phyloP scores from a whole-genome alignment of 2,888 invertebrate species.

The Elaeidobius kamerunicus region DNA sequence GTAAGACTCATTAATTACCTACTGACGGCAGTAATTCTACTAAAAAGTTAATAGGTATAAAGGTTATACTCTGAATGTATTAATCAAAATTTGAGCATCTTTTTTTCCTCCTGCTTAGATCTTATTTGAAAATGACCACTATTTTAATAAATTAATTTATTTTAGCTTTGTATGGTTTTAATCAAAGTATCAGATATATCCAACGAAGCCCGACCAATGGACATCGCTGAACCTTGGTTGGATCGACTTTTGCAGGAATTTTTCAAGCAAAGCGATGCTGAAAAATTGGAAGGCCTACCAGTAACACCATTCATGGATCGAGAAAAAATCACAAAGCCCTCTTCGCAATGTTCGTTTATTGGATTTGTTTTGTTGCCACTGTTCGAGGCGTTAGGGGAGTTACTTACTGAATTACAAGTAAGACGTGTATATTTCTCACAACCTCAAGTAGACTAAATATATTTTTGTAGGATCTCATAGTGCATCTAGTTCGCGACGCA shows the following conservation, averaged over 20 bases:
- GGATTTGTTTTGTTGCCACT: conserved; percentile 76
- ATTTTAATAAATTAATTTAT: conserved; percentile 9
- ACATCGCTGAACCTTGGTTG: conserved; percentile 80
- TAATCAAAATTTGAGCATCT: too few relatives aligned
- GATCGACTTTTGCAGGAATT: conserved; percentile 72
- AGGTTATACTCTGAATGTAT: too few relatives aligned
- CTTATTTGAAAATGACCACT: not conserved
- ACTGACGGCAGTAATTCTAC: too few relatives aligned
- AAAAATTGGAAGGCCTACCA: conserved; percentile 77
- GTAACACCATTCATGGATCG: conserved; percentile 86
- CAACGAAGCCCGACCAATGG: conserved; percentile 78
- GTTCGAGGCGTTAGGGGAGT: conserved; percentile 73
- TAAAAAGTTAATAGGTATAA: too few relatives aligned
- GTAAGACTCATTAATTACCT: too few relatives aligned
- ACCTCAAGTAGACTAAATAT: not conserved
- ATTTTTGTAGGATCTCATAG: conserved; percentile 55
- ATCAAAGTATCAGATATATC: conserved; percentile 84
- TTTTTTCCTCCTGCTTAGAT: not conserved
- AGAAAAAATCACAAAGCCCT: conserved; percentile 79
- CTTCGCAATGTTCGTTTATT: conserved; percentile 81
- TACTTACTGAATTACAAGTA: conserved; percentile 71
- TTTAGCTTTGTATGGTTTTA: conserved; percentile 71
- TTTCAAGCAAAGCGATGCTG: conserved; percentile 76
- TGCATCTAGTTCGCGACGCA: conserved; percentile 60
- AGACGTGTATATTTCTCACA: too few relatives aligned